Conservation (phyloP, 1,140 invertebrate genomes). For the Drosophila oshimai region DNA sequence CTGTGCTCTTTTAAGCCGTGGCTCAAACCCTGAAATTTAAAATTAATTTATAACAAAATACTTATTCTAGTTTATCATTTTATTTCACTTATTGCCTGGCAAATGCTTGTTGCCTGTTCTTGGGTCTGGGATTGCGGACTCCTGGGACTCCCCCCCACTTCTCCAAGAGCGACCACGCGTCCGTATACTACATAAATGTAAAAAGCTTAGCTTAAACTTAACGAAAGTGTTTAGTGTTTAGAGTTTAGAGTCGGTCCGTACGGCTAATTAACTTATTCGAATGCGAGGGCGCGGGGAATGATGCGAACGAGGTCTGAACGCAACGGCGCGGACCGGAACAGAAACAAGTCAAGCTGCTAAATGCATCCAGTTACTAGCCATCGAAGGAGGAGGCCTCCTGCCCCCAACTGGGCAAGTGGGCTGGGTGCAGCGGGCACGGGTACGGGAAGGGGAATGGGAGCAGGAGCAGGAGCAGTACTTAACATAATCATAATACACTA, state of each 20-base stretch:
- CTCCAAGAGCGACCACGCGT: constrained; percentile 5
- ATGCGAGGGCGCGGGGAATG: constrained; percentile 41
- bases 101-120: constrained; percentile 16
- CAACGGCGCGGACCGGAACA: constrained; percentile 2
- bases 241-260: constrained; percentile 26
- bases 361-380: constrained; percentile 21
- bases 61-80: constrained; percentile 21
- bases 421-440: neutral
- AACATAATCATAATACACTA: constrained; percentile 43
- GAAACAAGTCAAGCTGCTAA: constrained; percentile 35
- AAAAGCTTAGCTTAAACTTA: constrained; percentile 71
- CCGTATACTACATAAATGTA: constrained; percentile 39
- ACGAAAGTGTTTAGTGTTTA: constrained; percentile 25
- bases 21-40: neutral
- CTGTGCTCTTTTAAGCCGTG: too few species aligned
- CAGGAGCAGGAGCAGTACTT: constrained; percentile 19
- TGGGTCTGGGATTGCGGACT: constrained; percentile 13
- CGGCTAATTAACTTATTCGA: constrained; percentile 35
- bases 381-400: neutral
- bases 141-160: neutral
- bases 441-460: neutral
- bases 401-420: neutral
- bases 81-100: constrained; percentile 28
- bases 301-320: constrained; percentile 19
- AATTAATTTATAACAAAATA: neutral